These are phyloP conservation scores for Macaria notata DNA, from an alignment of 2,888 invertebrate species.

Conservation along the genomic window DNA sequence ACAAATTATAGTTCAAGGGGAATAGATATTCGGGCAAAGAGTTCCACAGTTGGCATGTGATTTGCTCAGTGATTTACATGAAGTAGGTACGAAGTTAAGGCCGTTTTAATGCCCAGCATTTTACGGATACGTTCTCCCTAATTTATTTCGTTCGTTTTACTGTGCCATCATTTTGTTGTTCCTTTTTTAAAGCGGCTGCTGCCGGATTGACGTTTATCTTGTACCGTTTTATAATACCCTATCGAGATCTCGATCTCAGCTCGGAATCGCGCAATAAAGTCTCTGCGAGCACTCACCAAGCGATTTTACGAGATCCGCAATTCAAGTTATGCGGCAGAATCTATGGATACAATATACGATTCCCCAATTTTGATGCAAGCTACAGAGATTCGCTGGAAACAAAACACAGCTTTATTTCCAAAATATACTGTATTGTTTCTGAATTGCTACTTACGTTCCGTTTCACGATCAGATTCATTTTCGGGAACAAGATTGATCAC, in stretches of 20 bases:
- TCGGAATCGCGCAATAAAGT: conserved; percentile 41
- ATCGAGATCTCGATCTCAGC: conserved; percentile 38
- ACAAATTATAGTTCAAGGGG: too few species aligned
- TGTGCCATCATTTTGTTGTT: too few species aligned
- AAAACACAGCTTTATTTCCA: conserved; percentile 53
- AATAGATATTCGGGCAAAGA: too few species aligned
- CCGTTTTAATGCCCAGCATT: too few species aligned
- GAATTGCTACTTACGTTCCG: conserved; percentile 46
- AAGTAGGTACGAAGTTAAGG: too few species aligned
- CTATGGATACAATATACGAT: conserved; percentile 38
- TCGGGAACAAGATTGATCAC: conserved; percentile 29
- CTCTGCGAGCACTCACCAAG: conserved; percentile 44
- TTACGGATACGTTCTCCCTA: too few species aligned
- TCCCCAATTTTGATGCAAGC: conserved; percentile 43
- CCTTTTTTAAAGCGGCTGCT: too few species aligned
- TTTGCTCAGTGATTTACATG: too few species aligned
- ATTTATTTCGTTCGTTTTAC: too few species aligned
- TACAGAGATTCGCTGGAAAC: conserved; percentile 45
- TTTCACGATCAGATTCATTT: conserved; percentile 36
- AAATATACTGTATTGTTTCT: conserved; percentile 48
- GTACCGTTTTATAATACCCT: conserved; percentile 35
- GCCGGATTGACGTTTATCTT: conserved; percentile 19
- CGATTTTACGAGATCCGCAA: conserved; percentile 52
- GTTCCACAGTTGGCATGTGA: too few species aligned
- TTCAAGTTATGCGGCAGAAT: conserved; percentile 48